Evolutionary conservation across 30 jellyfish, hydroid and myxozoan species (phyloP), one percentile per base, ranked within the genome.

Genomic region (Nemopilema nomurai): DNA sequence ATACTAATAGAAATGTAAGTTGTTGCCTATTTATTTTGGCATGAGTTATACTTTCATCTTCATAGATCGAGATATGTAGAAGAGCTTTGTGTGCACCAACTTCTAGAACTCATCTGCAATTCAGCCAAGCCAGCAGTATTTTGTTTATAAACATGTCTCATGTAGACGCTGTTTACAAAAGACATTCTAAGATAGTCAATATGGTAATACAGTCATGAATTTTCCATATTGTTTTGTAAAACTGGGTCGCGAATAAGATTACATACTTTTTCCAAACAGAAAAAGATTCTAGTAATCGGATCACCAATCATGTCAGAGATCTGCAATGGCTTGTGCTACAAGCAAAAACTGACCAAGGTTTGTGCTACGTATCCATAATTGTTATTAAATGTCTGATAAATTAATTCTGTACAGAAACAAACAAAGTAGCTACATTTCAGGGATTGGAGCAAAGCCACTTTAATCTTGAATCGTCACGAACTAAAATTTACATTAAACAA

Each of bases 321-420:
- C 28, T 65, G 75, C 75, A 8, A 65, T n/a, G 75, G 75, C 28
- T 28, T 65, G 31, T 65, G 75, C 31, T 65, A 65, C 75, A 65
- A 65, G 7, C 75, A 25, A 7, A 65, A 65, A 20, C 75, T 65
- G 31, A 65, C 75, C 19, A 65, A 65, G 75, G 75, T 65, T 21
- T 65, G 30, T 21, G 28, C 20, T 21, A 21, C 30, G 9, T 20
- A 65, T 65, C 28, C 31, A 65, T 9, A 8, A 65, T 65, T 8
- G 41, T 65, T 25, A 20, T 4, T 25, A 21, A 7, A 65, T 25
- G 75, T 65, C 75, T 21, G 28, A 21, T 28, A 65, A 65, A 65
- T 65, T 16, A 65, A 21, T 20, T 21, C 31, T 28, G 41, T 4
- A 28, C 75, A 25, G 31, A 28, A 7, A 21, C 13, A 16, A 21